Conservation (phyloP, 2,888 invertebrate genomes). For the Lasioglossum morio region DNA sequence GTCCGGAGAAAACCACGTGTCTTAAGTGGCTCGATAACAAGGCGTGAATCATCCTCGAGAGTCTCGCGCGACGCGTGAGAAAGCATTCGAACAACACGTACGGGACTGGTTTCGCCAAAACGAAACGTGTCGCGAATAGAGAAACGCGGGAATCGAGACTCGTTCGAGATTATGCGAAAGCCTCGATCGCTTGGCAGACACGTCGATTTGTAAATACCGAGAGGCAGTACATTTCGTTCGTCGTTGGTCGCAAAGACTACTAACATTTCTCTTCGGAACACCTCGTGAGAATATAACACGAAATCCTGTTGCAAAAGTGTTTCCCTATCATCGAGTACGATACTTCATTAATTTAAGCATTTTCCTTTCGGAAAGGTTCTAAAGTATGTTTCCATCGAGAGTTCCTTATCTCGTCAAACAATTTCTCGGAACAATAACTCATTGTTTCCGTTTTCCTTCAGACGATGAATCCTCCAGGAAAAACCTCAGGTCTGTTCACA, state of each 20-base stretch:
- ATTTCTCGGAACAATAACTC: background rate
- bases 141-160: background rate
- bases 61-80: slow-evolving; percentile 50
- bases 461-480: background rate
- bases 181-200: background rate
- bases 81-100: slow-evolving; percentile 50
- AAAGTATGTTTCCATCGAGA: background rate
- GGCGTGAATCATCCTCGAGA: slow-evolving; percentile 61
- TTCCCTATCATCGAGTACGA: background rate
- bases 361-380: background rate
- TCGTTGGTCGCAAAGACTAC: background rate
- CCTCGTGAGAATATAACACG: background rate
- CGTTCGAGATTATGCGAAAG: background rate
- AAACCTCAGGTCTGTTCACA: too few relatives aligned
- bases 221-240: background rate
- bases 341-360: background rate
- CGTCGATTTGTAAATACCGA: background rate
- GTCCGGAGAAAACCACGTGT: slow-evolving; percentile 56
- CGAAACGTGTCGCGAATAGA: slow-evolving; percentile 21
- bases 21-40: slow-evolving; percentile 60
- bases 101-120: slow-evolving; percentile 28
- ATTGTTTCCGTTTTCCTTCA: background rate
- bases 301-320: background rate
- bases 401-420: background rate
- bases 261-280: background rate